Conservation (phyloP, 2,888 invertebrate genomes). For the Zonitis immaculata region DNA sequence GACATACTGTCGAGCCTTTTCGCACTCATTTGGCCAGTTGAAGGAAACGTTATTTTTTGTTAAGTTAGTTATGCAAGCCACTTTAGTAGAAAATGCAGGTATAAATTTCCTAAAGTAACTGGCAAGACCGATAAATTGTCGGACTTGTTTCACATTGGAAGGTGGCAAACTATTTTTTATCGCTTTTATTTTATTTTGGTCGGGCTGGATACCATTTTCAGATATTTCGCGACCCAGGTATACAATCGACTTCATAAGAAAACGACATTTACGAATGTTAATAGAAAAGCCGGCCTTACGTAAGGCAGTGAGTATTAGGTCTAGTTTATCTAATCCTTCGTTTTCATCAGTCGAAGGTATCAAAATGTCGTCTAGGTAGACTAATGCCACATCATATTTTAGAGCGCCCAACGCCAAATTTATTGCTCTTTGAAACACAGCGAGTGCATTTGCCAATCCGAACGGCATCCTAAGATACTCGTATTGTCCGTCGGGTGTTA, state of each 20-base stretch:
- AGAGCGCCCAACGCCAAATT: slow-evolving; percentile 15
- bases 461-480: slow-evolving; percentile 37
- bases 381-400: too few species aligned
- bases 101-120: slow-evolving; percentile 35
- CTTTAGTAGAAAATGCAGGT: slow-evolving; percentile 26
- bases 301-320: slow-evolving; percentile 8
- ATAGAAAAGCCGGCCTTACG: slow-evolving; percentile 18
- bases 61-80: slow-evolving; percentile 23
- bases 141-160: slow-evolving; percentile 25
- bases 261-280: slow-evolving; percentile 23
- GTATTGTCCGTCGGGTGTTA: slow-evolving; percentile 34
- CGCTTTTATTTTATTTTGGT: slow-evolving; percentile 26
- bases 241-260: slow-evolving; percentile 23
- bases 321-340: slow-evolving; percentile 16
- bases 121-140: slow-evolving; percentile 35
- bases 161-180: slow-evolving; percentile 25
- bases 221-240: slow-evolving; percentile 33
- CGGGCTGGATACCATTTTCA: slow-evolving; percentile 27
- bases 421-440: slow-evolving; percentile 18
- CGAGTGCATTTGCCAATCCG: slow-evolving; percentile 36
- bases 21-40: slow-evolving; percentile 12
- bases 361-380: slow-evolving; percentile 27
- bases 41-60: slow-evolving; percentile 11
- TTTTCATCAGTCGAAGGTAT: slow-evolving; percentile 22
- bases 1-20: slow-evolving; percentile 8